phyloP scores from a whole-genome alignment of 2,797 vertebrate genomes.

The Phrynocephalus vlangalii region DNA sequence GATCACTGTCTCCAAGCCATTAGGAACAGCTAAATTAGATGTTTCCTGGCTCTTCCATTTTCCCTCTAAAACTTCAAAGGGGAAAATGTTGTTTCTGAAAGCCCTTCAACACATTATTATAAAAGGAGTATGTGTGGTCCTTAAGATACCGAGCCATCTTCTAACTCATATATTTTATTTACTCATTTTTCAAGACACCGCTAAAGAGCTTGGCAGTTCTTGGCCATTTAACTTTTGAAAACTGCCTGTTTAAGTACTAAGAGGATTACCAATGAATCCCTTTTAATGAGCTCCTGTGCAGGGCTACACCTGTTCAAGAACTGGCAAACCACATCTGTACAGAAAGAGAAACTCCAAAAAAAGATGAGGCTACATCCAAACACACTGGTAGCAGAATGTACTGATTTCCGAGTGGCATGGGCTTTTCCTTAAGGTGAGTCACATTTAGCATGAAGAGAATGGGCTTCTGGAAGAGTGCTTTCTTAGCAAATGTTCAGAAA shows the following conservation, averaged over 20 bases:
- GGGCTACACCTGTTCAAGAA: conserved; percentile 63
- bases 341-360: conserved; percentile 55
- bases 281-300: conserved; percentile 70
- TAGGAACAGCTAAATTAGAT: conserved; percentile 18
- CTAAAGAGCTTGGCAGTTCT: conserved; percentile 33
- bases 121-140: conserved; percentile 47
- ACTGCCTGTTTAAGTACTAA: conserved; percentile 51
- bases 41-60: conserved; percentile 9
- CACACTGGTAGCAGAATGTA: neutral
- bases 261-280: conserved; percentile 57
- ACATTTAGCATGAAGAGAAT: too few relatives aligned
- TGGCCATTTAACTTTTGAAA: conserved; percentile 44
- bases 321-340: conserved; percentile 57
- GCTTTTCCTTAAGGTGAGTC: neutral
- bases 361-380: neutral
- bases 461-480: neutral
- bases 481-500: neutral
- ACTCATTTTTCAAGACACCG: conserved; percentile 18
- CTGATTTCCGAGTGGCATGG: neutral
- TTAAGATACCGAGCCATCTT: conserved; percentile 52
- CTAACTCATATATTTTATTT: conserved; percentile 42
- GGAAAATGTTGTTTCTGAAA: conserved; percentile 51
- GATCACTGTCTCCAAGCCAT: conserved; percentile 16
- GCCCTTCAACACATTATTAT: conserved; percentile 55
- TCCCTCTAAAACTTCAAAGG: conserved; percentile 44